Evolutionary conservation across 2,888 invertebrate species (phyloP).

Genomic region (Eurytoma californica): DNA sequence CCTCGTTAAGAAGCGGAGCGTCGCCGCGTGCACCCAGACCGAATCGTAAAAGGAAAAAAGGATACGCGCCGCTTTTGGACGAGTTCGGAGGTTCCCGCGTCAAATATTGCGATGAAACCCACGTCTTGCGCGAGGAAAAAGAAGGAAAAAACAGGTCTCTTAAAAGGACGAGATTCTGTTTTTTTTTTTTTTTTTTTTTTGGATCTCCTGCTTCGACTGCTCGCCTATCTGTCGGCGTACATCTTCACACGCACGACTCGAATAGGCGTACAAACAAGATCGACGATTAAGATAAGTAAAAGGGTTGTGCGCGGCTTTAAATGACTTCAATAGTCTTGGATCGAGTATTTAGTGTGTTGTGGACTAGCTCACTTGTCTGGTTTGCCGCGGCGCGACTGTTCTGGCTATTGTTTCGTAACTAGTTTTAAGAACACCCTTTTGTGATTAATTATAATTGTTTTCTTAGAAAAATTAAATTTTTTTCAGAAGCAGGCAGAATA

Average conservation of each 20-base stretch:
- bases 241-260: background rate
- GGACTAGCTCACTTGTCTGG: background rate
- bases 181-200: background rate
- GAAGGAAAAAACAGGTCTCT: constrained; percentile 13
- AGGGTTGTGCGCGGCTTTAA: background rate
- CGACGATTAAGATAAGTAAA: constrained; percentile 16
- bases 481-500: too few relatives aligned
- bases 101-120: background rate
- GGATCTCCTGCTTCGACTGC: background rate
- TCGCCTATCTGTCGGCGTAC: background rate
- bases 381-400: background rate
- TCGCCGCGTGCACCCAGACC: too few relatives aligned
- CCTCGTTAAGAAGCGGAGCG: too few relatives aligned
- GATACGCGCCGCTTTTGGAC: background rate
- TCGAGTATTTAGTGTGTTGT: background rate
- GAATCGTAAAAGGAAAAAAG: too few relatives aligned
- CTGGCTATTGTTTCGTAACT: background rate
- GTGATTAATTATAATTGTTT: background rate
- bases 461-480: too few relatives aligned
- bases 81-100: background rate
- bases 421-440: background rate
- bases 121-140: background rate
- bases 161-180: background rate
- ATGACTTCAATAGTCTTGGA: background rate
- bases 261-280: constrained; percentile 8